Conservation (phyloP, 2,888 invertebrate genomes). For the Eupithecia exiguata region DNA sequence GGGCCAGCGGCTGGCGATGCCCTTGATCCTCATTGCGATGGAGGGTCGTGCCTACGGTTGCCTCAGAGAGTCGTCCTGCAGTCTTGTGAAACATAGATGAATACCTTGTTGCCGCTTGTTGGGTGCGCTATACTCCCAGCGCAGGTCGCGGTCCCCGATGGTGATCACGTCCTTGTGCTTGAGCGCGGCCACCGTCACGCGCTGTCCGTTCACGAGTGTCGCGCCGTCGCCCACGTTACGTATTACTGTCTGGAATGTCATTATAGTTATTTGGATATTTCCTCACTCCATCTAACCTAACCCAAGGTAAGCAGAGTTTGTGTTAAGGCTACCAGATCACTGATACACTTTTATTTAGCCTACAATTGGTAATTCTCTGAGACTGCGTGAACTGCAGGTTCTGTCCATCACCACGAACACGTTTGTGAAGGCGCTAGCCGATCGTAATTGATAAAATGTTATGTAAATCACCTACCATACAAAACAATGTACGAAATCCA, state of each 20-base stretch:
- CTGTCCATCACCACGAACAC: too few species aligned
- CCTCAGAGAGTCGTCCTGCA: background rate
- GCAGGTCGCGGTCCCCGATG: constrained; percentile 66
- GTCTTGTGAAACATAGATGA: background rate
- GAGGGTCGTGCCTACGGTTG: too few species aligned
- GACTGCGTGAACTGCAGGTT: too few species aligned
- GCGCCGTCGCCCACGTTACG: constrained; percentile 70
- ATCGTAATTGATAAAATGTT: too few species aligned
- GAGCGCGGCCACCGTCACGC: constrained; percentile 71
- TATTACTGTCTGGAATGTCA: constrained; percentile 67
- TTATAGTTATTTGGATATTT: background rate
- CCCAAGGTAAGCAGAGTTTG: background rate
- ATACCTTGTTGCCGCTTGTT: constrained; percentile 32
- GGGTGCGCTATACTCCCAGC: constrained; percentile 73
- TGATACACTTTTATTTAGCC: too few species aligned
- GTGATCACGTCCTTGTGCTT: constrained; percentile 71
- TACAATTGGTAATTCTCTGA: too few species aligned
- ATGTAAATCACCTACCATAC: too few species aligned
- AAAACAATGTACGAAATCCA: too few species aligned
- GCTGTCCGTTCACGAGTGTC: constrained; percentile 71
- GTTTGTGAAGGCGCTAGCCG: too few species aligned
- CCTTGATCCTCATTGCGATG: too few species aligned
- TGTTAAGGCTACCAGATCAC: background rate
- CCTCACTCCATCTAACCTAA: background rate
- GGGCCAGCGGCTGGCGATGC: too few species aligned